Conservation (phyloP, 2,888 invertebrate genomes). For the Hedya salicella region DNA sequence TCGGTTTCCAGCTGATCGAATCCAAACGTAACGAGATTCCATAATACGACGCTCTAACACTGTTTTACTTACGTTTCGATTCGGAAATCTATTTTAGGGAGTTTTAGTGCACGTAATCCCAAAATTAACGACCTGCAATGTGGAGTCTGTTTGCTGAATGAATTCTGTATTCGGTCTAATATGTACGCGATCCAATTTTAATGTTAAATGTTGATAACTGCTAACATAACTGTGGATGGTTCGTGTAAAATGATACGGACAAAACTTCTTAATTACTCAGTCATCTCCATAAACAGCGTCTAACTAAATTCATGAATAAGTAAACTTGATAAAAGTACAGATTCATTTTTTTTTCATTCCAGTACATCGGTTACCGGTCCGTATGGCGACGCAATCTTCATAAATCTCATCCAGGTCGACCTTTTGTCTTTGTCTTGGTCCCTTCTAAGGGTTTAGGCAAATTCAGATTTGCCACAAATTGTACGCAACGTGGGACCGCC, state of each 20-base stretch:
- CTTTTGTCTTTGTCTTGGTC: constrained; percentile 75
- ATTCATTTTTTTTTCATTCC: constrained; percentile 27
- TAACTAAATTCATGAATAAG: too few relatives aligned
- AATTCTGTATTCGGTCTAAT: not conserved
- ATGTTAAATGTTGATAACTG: not conserved
- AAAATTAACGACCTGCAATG: not conserved
- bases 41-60: constrained; percentile 11
- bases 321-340: constrained; percentile 21
- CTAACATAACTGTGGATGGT: not conserved
- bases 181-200: not conserved
- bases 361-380: constrained; percentile 47
- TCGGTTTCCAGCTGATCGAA: constrained; percentile 43
- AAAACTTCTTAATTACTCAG: too few relatives aligned
- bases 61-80: constrained; percentile 3
- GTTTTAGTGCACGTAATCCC: not conserved
- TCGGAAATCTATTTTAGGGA: constrained; percentile 1
- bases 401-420: constrained; percentile 74
- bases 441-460: constrained; percentile 70
- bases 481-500: constrained; percentile 61
- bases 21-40: constrained; percentile 19
- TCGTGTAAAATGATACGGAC: too few relatives aligned
- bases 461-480: constrained; percentile 76
- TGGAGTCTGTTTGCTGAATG: not conserved
- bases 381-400: constrained; percentile 70
- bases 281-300: too few relatives aligned